Evolutionary conservation across 2,888 invertebrate genomes (phyloP), one percentile per base, ranked within the genome.

Genomic region (Erebia ligea): DNA sequence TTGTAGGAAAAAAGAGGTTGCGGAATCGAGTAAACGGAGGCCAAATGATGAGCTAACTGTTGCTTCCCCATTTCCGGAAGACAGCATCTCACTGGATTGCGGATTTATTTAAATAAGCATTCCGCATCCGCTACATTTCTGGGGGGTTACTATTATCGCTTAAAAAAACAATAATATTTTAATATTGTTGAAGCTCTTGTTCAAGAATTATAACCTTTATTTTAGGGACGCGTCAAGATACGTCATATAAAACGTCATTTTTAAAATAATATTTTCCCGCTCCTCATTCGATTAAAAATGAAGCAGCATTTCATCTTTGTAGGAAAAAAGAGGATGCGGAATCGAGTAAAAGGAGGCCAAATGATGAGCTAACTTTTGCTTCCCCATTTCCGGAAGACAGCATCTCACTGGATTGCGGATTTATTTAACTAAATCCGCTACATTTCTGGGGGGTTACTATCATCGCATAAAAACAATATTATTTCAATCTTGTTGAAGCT

Each of bases 321-420:
- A 15, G 62, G n/a, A 63, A 63, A 63, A 50, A 25, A 48, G 17
- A 57, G 10, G 17, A 17, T 50, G 52, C 21, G 45, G 56, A 66
- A 69, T 65, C 48, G 50, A 58, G 65, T 61, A 59, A 61, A 58
- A 74, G 74, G 78, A 76, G 78, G 72, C 70, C 73, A 78, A 80
- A 82, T 86, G 83, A 87, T 82, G 80, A 83, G 82, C 86, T 83
- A 90, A 86, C 90, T 90, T 90, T 90, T 90, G 90, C 90, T 85
- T 79, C 79, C 78, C 75, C 78, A 82, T 80, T 72, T 76, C 75
- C 79, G 61, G 57, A 75, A 76, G 75, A 78, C 77, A 80, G 79
- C 76, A 80, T 79, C 77, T 78, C 77, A 68, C 75, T 73, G 82
- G 80, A 84, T 83, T 80, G 82, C 78, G 79, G 78, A 80, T 83